Conservation (phyloP, 2,888 invertebrate species). For the Eudemis profundana region DNA sequence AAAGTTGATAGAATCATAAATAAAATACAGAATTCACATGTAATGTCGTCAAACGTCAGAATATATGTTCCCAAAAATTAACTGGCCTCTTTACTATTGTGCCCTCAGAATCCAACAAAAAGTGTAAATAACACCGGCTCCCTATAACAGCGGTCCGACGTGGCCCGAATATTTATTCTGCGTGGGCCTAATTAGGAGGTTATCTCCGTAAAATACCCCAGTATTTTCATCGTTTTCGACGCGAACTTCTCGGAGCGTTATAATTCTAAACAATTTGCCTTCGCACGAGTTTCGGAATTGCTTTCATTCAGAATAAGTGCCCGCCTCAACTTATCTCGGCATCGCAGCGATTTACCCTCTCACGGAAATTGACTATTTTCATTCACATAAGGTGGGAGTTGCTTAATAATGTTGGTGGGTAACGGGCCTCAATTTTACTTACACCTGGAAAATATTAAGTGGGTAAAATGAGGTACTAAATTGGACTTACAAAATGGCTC, state of each 20-base stretch:
- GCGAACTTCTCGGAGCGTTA: slow-evolving; percentile 50
- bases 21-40: background rate
- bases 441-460: slow-evolving; percentile 8
- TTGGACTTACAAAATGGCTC: background rate
- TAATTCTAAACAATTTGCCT: slow-evolving; percentile 63
- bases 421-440: slow-evolving; percentile 17
- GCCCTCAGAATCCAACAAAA: slow-evolving; percentile 25
- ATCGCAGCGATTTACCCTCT: slow-evolving; percentile 58
- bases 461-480: background rate
- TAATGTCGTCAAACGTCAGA: background rate
- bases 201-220: slow-evolving; percentile 43
- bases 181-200: slow-evolving; percentile 44
- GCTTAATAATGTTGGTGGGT: slow-evolving; percentile 28
- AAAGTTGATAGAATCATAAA: no score
- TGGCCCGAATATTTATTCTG: slow-evolving; percentile 44
- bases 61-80: background rate
- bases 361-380: slow-evolving; percentile 61
- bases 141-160: slow-evolving; percentile 28
- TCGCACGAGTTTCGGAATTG: slow-evolving; percentile 57
- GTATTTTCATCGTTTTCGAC: slow-evolving; percentile 45
- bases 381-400: slow-evolving; percentile 50
- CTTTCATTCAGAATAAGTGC: slow-evolving; percentile 60
- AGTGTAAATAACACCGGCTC: slow-evolving; percentile 42
- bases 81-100: background rate
- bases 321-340: slow-evolving; percentile 58